Evolutionary conservation across 2,113 vertebrate genomes (phyloP), one percentile per base, ranked within the genome.

Genomic region (Ranitomeya variabilis): DNA sequence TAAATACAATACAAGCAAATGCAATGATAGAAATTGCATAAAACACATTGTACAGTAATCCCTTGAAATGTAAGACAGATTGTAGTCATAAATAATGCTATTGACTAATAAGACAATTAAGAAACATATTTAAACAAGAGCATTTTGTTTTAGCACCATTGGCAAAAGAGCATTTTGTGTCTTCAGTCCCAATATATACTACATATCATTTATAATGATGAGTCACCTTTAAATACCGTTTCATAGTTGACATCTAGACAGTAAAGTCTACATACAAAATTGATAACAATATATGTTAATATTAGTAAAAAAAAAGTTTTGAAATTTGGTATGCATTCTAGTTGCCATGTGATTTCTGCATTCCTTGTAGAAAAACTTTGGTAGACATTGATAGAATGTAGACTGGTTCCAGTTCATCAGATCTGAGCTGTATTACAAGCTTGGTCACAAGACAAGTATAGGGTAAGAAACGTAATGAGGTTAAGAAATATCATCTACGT

Each of bases 11-110:
- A 76, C 16, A 76, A 76, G 73, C 51, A 76, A 76, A 76, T 76
- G 8, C 21, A 80, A 57, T 31, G 23, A 23, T 57, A 80, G 15
- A 59, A 31, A 59, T 15, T 31, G 5, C 31, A 80, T 80, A 59
- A 57, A 55, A 80, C n/a, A 80, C 52, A 26, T 80, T 31, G 78
- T 80, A 59, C 55, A 26, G 23, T 80, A 59, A 59, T 59, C 78
- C 55, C 77, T 79, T n/a, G 11, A 79, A 79, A 77, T n/a, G 9
- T 80, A 55, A 15, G 23, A 23, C 15, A 11, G 54, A 59, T 16
- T 62, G 8, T 59, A 8, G 51, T 26, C n/a, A 57, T 80, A 57
- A 57, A 80, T 51, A 79, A 23, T 11, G 14, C 7, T 55, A n/a
- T 23, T 79, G 76, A 79, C 18, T 55, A 79, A 14, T 6, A 80